These are phyloP conservation scores for Eristalis pertinax DNA, from an alignment of 2,888 invertebrate species.

Conservation along the genomic window DNA sequence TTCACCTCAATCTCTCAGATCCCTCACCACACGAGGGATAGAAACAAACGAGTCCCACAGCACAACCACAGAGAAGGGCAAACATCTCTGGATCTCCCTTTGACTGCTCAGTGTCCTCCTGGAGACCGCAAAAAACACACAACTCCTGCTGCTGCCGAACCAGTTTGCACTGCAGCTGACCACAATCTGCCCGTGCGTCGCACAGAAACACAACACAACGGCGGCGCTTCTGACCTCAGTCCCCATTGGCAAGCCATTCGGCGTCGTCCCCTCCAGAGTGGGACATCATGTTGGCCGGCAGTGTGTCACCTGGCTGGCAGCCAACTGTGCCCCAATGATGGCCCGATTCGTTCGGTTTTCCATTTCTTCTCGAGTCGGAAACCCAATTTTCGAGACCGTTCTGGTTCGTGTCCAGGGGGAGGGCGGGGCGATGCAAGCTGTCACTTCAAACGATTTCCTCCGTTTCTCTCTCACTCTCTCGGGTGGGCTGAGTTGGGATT, in stretches of 20 bases:
- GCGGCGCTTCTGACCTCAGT: neutral
- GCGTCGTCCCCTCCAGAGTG: neutral
- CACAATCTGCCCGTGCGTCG: neutral
- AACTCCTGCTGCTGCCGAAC: neutral
- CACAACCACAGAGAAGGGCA: neutral
- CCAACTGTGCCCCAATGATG: conserved; percentile 23
- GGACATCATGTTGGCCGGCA: conserved; percentile 29
- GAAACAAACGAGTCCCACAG: neutral
- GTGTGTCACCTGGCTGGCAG: conserved; percentile 65
- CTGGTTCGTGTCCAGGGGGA: too few relatives aligned
- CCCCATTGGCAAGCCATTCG: neutral
- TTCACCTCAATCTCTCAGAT: neutral
- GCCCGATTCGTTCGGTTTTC: neutral
- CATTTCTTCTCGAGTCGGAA: neutral
- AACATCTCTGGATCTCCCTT: neutral
- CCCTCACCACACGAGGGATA: neutral
- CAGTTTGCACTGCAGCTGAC: neutral
- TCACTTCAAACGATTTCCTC: neutral
- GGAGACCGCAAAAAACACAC: neutral
- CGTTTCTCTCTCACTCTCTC: neutral
- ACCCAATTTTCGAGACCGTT: neutral
- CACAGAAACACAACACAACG: neutral
- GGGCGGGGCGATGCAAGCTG: neutral
- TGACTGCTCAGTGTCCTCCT: neutral
- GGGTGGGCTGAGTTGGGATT: neutral